Evolutionary conservation across 2,797 vertebrate species (phyloP).

Genomic region (Danio albolineatus): DNA sequence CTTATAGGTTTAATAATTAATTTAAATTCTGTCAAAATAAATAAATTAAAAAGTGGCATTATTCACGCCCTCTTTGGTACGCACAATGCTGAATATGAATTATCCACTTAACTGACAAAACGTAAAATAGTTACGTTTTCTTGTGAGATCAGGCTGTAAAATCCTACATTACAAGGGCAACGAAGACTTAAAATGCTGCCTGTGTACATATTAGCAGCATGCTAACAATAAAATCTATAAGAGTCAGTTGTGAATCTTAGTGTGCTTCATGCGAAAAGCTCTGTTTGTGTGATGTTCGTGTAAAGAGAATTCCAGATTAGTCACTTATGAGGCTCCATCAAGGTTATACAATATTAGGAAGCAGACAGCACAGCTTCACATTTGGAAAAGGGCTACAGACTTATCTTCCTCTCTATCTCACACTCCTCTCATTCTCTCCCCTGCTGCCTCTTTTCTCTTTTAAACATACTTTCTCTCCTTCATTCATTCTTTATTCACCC

Average conservation of each 20-base stretch:
- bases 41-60: too few species aligned
- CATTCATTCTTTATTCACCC: constrained; percentile 36
- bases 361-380: neutral
- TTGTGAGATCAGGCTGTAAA: neutral
- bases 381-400: neutral
- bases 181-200: neutral
- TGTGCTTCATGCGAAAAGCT: neutral
- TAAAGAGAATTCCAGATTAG: neutral
- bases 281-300: neutral
- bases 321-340: neutral
- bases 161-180: neutral
- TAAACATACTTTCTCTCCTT: neutral
- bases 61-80: too few species aligned
- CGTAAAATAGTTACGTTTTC: too few species aligned
- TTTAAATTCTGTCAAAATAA: too few species aligned
- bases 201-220: neutral
- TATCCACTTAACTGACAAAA: too few species aligned
- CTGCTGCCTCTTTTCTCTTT: neutral
- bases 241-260: neutral
- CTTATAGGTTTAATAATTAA: too few species aligned
- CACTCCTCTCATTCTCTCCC: neutral
- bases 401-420: constrained; percentile 1
- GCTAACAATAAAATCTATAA: neutral
- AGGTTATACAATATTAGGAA: constrained; percentile 3
- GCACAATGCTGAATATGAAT: too few species aligned